These are phyloP conservation scores for Thelaira solivaga DNA, from an alignment of 2,888 invertebrate species.

Conservation along the genomic window DNA sequence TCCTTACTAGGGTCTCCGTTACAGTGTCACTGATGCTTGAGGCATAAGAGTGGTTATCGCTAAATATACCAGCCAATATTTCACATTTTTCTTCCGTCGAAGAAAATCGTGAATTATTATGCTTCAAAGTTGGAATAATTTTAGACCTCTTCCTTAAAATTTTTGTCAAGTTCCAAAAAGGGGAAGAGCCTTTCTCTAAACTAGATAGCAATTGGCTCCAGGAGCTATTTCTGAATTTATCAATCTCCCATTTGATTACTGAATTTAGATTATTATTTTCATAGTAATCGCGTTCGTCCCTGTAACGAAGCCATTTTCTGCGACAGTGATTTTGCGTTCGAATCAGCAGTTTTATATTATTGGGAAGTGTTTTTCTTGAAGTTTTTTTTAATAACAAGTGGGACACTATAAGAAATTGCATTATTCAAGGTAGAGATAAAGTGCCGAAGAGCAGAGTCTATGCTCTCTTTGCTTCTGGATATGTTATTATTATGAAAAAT, in stretches of 20 bases:
- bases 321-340: neutral
- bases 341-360: neutral
- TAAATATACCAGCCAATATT: too few species aligned
- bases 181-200: neutral
- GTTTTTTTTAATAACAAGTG: neutral
- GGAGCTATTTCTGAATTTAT: too few species aligned
- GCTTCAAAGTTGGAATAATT: too few species aligned
- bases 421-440: neutral
- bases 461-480: neutral
- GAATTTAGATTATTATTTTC: neutral
- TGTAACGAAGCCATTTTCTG: constrained; percentile 2
- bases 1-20: too few species aligned
- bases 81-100: too few species aligned
- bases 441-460: neutral
- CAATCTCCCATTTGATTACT: neutral
- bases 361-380: neutral
- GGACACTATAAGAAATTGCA: neutral
- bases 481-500: neutral
- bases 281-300: neutral
- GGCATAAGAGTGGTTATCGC: too few species aligned
- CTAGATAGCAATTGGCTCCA: too few species aligned
- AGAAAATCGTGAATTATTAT: too few species aligned
- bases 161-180: neutral
- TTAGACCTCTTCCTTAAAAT: too few species aligned
- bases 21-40: too few species aligned